These are phyloP conservation scores for Mungos mungo DNA, from an alignment of 2,113 vertebrate species.

Conservation along the genomic window DNA sequence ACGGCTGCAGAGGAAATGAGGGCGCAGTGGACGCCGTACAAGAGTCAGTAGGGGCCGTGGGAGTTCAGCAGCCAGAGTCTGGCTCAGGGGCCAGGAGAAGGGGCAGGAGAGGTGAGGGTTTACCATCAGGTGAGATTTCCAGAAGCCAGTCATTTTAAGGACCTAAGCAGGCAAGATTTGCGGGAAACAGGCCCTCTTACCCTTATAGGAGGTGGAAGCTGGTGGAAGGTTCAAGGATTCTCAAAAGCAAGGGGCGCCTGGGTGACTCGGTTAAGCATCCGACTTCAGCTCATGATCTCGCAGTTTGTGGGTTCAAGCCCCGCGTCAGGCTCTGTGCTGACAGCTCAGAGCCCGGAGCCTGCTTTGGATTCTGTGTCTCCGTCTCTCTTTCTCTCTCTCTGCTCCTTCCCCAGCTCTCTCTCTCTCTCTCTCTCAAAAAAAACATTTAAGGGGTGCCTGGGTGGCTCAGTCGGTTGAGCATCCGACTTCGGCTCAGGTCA, in stretches of 20 bases:
- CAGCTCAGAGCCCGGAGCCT: no score
- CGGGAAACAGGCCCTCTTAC: background rate
- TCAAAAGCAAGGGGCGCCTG: background rate
- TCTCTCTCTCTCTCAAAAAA: no score
- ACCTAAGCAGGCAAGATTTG: background rate
- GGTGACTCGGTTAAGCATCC: background rate
- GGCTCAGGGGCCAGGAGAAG: background rate
- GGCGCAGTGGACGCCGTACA: background rate
- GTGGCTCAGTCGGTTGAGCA: background rate
- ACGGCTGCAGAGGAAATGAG: background rate
- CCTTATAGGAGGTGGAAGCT: background rate
- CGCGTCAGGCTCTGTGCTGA: no score
- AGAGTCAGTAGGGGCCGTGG: no score
- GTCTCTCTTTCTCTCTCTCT: no score
- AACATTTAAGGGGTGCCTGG: no score
- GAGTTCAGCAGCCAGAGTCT: background rate
- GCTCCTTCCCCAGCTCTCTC: no score
- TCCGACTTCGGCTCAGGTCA: no score
- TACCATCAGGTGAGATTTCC: background rate
- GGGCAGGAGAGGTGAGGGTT: background rate
- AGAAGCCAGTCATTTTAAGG: background rate
- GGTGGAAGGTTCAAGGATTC: background rate
- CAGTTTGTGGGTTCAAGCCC: no score
- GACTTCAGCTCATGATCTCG: no score
- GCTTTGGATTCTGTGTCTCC: no score